Evolutionary conservation across 2,113 vertebrate genomes (phyloP), one percentile per base, ranked within the genome.

Genomic region (Cinclus mexicanus): DNA sequence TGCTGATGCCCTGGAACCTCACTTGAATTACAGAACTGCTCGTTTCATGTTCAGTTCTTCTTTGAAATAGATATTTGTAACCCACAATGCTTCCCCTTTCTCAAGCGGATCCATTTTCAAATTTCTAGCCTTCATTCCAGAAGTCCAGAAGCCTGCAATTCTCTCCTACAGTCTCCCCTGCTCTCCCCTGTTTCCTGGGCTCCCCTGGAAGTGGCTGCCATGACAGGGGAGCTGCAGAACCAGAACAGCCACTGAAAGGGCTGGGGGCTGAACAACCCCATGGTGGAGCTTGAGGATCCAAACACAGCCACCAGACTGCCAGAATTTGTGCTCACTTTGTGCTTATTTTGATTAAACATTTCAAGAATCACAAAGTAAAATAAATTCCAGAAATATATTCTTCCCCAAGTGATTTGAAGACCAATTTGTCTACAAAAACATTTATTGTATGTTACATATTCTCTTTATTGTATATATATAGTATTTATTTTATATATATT

Each of bases 131-230:
- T 33, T n/a, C 33, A 17, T 29, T 76, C 26, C 68, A 60, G 29
- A n/a, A 49, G 59, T 31, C 39, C 55, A 19, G 22, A 63, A 68
- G 19, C 50, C 11, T 46, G 12, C 14, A 31, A 16, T 17, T 35
- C 29, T 57, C 44, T 24, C 26, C 31, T 19, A 11, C 24, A 14
- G 23, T 5, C 21, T 64, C 47, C 39, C 39, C 33, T 1, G 6
- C 67, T 55, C 6, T n/a, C 59, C 8, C 25, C 65, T 26, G 47
- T 2, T 39, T 17, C 6, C 39, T 61, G 25, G 37, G 71, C 97
- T 95, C 61, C 98, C 98, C 97, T 97, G 98, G 86, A 97, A 98
- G 95, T 53, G 52, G 91, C 95, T 60, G 63, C 46, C 0, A 1
- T 97, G 61, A 94, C 94, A 56, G 52, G 97, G 61, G 95, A 88